Percentiles rank a stretch among this genome's conserved stretches.
Conservation (phyloP, 2,113 vertebrate species). For the Alethe diademata region DNA sequence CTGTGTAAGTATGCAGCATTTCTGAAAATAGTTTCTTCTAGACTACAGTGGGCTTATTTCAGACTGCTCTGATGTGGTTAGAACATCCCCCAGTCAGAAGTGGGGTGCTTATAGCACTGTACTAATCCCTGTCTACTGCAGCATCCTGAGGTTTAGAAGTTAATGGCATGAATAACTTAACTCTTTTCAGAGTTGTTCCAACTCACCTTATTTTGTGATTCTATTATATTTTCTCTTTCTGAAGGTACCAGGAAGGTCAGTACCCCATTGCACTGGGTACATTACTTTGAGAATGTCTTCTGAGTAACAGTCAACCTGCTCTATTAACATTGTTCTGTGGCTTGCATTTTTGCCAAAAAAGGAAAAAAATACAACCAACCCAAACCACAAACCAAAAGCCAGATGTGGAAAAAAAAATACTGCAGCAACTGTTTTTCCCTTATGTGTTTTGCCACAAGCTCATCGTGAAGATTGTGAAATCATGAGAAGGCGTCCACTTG, state of each 20-base stretch:
- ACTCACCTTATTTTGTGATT: background rate
- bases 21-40: slow-evolving; percentile 1
- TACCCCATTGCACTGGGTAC: background rate
- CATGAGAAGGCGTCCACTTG: background rate
- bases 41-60: background rate
- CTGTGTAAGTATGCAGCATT: background rate
- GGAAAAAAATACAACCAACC: background rate
- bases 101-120: background rate
- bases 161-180: background rate
- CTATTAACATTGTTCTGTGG: background rate
- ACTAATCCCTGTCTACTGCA: background rate
- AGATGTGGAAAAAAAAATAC: background rate
- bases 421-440: rapidly evolving
- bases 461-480: background rate
- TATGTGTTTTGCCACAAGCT: background rate
- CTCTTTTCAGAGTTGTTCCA: background rate
- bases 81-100: slow-evolving; percentile 1
- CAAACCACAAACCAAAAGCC: background rate
- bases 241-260: background rate
- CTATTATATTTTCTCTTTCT: background rate
- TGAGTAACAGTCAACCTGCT: background rate
- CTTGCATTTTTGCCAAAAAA: background rate
- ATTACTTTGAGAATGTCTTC: background rate
- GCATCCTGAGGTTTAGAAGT: slow-evolving; percentile 24
- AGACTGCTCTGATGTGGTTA: slow-evolving; percentile 4